Conservation (phyloP, 2,113 vertebrate genomes). For the Oreochromis tanganicae region DNA sequence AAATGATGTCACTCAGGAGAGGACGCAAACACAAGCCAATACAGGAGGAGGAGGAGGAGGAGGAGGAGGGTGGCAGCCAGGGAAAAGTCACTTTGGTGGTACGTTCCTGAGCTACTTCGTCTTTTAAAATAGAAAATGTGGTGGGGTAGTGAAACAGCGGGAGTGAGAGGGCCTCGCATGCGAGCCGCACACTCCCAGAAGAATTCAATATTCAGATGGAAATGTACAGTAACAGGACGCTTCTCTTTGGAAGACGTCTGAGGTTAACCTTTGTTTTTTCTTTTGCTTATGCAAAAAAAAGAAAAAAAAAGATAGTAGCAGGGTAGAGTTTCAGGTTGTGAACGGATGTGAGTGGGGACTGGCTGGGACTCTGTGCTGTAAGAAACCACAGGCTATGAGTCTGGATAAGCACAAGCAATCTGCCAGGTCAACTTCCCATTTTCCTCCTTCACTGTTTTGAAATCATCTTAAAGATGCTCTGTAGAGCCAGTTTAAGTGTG, state of each 20-base stretch:
- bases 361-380: not conserved
- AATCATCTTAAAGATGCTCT: not conserved
- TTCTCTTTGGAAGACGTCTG: not conserved
- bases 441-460: not conserved
- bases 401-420: not conserved
- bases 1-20: not conserved
- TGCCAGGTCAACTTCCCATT: not conserved
- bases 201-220: slow-evolving; percentile 5
- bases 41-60: not conserved
- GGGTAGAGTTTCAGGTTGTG: slow-evolving; percentile 25
- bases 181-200: not conserved
- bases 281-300: not conserved
- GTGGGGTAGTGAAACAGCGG: not conserved
- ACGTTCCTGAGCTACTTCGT: not conserved
- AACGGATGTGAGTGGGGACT: not conserved
- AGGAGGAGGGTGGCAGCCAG: not conserved
- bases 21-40: not conserved
- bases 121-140: not conserved
- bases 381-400: slow-evolving; percentile 38
- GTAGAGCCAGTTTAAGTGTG: not conserved
- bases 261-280: not conserved
- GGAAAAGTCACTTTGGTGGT: not conserved
- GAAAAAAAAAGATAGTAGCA: not conserved
- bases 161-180: not conserved
- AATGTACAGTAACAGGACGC: not conserved